phyloP scores from a whole-genome alignment of 30 jellyfish, hydroid and myxozoan genomes.

The Nemopilema nomurai region DNA sequence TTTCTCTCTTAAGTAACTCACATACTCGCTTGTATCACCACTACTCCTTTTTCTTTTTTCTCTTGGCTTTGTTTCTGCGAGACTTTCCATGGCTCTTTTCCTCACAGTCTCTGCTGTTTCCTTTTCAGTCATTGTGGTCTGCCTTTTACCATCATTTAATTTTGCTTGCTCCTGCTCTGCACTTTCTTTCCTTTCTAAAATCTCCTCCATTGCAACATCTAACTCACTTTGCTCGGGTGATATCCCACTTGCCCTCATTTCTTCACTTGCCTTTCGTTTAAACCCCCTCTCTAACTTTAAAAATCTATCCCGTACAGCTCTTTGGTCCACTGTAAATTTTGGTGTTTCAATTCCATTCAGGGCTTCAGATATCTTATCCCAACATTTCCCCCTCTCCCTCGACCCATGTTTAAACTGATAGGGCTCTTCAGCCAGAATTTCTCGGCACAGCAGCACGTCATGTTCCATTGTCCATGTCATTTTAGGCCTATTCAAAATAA shows the following conservation, averaged over 20 bases:
- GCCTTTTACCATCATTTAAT: neutral
- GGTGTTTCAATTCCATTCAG: slow-evolving; percentile 22
- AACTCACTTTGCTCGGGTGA: slow-evolving; percentile 18
- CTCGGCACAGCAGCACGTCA: slow-evolving; percentile 5
- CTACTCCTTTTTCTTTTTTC: neutral
- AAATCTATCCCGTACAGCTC: slow-evolving; percentile 38
- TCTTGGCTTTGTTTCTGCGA: neutral
- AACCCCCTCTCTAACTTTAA: slow-evolving; percentile 6
- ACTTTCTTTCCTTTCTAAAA: slow-evolving; percentile 8
- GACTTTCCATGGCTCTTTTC: neutral
- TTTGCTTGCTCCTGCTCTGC: slow-evolving; percentile 13
- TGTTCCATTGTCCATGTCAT: slow-evolving; percentile 50
- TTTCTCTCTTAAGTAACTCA: slow-evolving; percentile 6
- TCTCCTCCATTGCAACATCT: slow-evolving; percentile 31
- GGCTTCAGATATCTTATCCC: slow-evolving; percentile 11
- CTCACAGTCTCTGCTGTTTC: slow-evolving; percentile 1
- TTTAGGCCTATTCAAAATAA: slow-evolving; percentile 31
- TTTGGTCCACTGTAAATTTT: slow-evolving; percentile 15
- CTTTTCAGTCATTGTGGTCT: neutral
- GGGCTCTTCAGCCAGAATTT: slow-evolving; percentile 42
- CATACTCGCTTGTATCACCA: slow-evolving; percentile 25
- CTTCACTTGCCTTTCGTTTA: neutral
- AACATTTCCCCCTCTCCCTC: slow-evolving; percentile 46
- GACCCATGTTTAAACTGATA: slow-evolving; percentile 28
- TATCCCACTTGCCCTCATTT: slow-evolving; percentile 26